Percentiles rank a stretch among this genome's conserved stretches.
These are phyloP conservation scores for Acanthosepion pharaonis DNA, from an alignment of 2,888 invertebrate species.

Conservation along the genomic window DNA sequence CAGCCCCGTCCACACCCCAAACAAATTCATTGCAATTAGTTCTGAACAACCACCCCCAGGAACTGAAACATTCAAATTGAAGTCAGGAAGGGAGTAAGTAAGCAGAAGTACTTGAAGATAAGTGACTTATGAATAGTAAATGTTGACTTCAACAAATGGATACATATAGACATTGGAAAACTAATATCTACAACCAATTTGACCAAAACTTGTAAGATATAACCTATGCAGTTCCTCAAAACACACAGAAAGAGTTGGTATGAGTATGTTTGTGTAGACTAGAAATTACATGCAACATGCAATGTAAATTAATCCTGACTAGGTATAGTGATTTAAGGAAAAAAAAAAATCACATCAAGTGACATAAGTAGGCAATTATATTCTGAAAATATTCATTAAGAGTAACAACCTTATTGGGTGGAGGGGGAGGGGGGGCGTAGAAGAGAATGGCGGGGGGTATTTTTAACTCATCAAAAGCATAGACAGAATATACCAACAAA, in stretches of 20 bases:
- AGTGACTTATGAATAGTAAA: neutral
- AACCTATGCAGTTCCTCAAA: neutral
- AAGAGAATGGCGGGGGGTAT: neutral
- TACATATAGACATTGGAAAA: neutral
- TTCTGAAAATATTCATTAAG: neutral
- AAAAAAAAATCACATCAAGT: neutral
- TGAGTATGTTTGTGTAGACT: neutral
- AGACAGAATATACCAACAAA: too few relatives aligned
- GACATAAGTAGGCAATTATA: neutral
- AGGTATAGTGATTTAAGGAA: neutral
- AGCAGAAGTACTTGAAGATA: neutral
- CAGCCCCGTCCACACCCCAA: too few relatives aligned
- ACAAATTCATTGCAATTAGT: too few relatives aligned
- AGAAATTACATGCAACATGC: too few relatives aligned
- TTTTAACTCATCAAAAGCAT: neutral
- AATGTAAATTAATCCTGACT: neutral
- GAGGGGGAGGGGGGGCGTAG: neutral
- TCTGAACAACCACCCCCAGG: neutral
- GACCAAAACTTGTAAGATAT: too few relatives aligned
- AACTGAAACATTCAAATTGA: neutral
- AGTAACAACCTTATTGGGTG: neutral
- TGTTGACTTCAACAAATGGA: neutral
- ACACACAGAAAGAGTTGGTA: neutral
- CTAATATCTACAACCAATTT: too few relatives aligned
- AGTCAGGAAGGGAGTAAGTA: neutral